Base-by-base conservation (phyloP, 2,888 invertebrate genomes). In the Sinelater perroti region DNA sequence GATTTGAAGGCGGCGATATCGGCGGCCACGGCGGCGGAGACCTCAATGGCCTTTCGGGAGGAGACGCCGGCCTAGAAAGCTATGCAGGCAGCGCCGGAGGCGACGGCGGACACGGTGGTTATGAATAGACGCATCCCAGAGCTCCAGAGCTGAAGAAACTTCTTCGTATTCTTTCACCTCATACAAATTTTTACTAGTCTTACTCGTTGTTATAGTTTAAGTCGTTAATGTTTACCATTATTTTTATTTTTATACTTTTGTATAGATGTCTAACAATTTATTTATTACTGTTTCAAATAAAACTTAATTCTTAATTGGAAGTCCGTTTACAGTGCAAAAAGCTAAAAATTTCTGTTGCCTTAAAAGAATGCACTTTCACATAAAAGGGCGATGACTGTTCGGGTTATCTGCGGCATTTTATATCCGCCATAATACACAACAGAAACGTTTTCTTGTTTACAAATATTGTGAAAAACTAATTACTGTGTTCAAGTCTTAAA, bases 61-160 rank as follows among this genome's bases (percentile, higher is more conserved):
- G 47, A 61, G 28, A 56, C 62, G 70, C 3, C 68, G 59, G 52
- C 59, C 51, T 16, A 21, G 56, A 24, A n/a, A 20, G 44, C 42
- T 51, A 51, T 28, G 54, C 45, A n/a, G 56, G 53, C 20, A 38
- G 21, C n/a, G 36, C 36, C 24, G 63, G 58, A 38, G 65, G 66
- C 38, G 66, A 65, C 38, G 65, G 67, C 31, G 66, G 64, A 24
- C 64, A 49, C 11, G 61, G 63, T 24, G 72, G 72, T 56, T 70
- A 72, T 63, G 69, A 70, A 58, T 69, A 67, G 52, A 49, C 47
- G 33, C 38, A 26, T 40, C 38, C 28, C 38, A 30, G 28, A 28
- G 21, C 24, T 40, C 8, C 20, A 16, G 8, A 2, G 1, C 3
- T n/a, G 14, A 36, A 36, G 17, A 40, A 24, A 40, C 24, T 24